Percentiles rank a stretch among this genome's conserved stretches.
phyloP scores from a whole-genome alignment of 1,140 invertebrate genomes.

The Drosophila mayri region DNA sequence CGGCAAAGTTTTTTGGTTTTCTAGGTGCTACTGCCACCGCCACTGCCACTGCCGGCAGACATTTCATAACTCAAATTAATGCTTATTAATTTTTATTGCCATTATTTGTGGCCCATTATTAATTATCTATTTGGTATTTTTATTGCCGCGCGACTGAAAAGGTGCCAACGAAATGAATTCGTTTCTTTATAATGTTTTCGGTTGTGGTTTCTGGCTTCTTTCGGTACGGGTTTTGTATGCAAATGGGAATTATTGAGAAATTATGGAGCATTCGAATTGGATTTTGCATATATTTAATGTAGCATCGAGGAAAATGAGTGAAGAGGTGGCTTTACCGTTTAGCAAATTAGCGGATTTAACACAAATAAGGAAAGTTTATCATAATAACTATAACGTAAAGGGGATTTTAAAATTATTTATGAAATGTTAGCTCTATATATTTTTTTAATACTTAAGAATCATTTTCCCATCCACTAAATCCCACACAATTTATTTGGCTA shows the following conservation, averaged over 20 bases:
- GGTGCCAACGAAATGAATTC: slow-evolving; percentile 57
- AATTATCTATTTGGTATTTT: slow-evolving; percentile 63
- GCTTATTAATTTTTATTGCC: slow-evolving; percentile 64
- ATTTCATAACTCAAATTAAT: slow-evolving; percentile 62
- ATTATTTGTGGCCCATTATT: slow-evolving; percentile 58
- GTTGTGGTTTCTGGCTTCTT: slow-evolving; percentile 25
- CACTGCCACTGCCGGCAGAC: slow-evolving; percentile 12
- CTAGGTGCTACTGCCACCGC: slow-evolving; percentile 32
- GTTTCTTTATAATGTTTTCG: slow-evolving; percentile 33
- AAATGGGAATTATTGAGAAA: slow-evolving; percentile 44
- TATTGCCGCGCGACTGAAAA: slow-evolving; percentile 44
- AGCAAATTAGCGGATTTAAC: not conserved
- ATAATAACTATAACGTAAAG: not conserved
- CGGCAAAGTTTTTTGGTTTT: slow-evolving; percentile 45
- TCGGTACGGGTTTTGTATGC: slow-evolving; percentile 39
- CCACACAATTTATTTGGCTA: not conserved
- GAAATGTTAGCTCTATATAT: not conserved
- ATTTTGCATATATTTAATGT: slow-evolving; percentile 22
- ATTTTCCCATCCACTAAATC: not conserved
- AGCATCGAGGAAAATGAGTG: slow-evolving; percentile 9
- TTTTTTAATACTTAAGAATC: not conserved
- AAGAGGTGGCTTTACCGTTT: not conserved
- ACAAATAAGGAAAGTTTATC: not conserved
- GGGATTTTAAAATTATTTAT: not conserved
- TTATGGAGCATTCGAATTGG: slow-evolving; percentile 37